phyloP scores from a whole-genome alignment of 2,888 invertebrate genomes.

The Fissipunctia ypsillon region DNA sequence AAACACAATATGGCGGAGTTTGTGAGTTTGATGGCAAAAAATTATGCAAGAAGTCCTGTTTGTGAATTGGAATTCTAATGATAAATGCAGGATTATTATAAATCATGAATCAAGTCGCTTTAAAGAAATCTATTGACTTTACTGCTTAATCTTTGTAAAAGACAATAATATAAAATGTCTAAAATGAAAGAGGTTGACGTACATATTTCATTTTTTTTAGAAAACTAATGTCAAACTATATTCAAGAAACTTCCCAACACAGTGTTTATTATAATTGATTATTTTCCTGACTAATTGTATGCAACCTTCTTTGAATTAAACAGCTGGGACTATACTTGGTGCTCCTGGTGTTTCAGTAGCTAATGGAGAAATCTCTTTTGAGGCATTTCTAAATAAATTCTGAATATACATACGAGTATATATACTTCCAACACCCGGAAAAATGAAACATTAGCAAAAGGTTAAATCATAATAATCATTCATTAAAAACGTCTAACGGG shows the following conservation, averaged over 20 bases:
- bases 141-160: background rate
- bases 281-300: background rate
- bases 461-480: too few species aligned
- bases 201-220: background rate
- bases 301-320: background rate
- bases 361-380: background rate
- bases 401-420: too few species aligned
- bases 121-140: background rate
- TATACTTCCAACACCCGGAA: background rate
- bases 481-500: too few species aligned
- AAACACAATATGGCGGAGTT: conserved; percentile 83
- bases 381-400: background rate
- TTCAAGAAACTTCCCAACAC: background rate
- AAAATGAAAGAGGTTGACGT: background rate
- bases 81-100: background rate
- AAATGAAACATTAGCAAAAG: background rate
- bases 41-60: conserved; percentile 34
- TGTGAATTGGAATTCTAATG: conserved; percentile 8
- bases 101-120: background rate
- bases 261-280: too few species aligned
- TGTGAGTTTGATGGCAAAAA: conserved; percentile 60
- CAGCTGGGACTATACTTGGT: background rate
- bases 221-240: background rate
- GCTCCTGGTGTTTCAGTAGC: background rate
- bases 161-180: background rate